Base-by-base conservation (phyloP, 2,888 invertebrate species). In the Aspidiotus rigidus region DNA sequence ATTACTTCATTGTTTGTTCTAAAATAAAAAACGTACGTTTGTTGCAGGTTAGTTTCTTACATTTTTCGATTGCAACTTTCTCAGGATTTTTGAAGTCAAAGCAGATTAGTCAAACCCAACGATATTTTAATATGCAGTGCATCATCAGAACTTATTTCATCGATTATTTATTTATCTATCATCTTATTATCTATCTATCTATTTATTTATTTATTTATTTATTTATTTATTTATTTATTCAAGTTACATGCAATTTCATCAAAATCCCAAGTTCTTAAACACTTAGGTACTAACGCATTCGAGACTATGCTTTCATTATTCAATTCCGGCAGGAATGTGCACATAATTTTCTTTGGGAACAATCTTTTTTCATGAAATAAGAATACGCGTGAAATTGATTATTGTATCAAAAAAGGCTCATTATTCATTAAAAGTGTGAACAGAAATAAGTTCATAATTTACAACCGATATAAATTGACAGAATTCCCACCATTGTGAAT, bases 1-100 rank as follows among this genome's bases (percentile, higher is more conserved):
- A 56, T 56, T 56, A 56, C 56, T 56, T 56, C 56, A 56, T 56
- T 56, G 56, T 56, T 56, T 56, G 56, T 56, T 56, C 56, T 56
- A 56, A 56, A 56, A 56, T 56, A 56, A 56, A n/a, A 56, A 56
- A 56, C 7, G 56, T 56, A 56, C 56, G 5, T 56, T 56, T 56
- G 56, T 56, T 56, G 56, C 3, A 56, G 56, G 56, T 56, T 56
- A 56, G 56, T 56, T 56, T 56, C 56, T 56, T 56, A 56, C 3
- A 56, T 56, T 56, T 56, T 56, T 56, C 17, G 56, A 56, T 56
- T 56, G 56, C 56, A 56, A 56, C 56, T 56, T 56, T 56, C 56
- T 56, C 16, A 56, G 56, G 56, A 56, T 5, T 56, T 56, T 56
- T 56, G 56, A 56, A 56, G 56, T 56, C 56, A 16, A 56, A 56